A percentile compares a stretch with the other conserved stretches of the same genome.
These are phyloP conservation scores for Pangasius mekongensis DNA, from an alignment of 2,797 vertebrate species.

Conservation along the genomic window DNA sequence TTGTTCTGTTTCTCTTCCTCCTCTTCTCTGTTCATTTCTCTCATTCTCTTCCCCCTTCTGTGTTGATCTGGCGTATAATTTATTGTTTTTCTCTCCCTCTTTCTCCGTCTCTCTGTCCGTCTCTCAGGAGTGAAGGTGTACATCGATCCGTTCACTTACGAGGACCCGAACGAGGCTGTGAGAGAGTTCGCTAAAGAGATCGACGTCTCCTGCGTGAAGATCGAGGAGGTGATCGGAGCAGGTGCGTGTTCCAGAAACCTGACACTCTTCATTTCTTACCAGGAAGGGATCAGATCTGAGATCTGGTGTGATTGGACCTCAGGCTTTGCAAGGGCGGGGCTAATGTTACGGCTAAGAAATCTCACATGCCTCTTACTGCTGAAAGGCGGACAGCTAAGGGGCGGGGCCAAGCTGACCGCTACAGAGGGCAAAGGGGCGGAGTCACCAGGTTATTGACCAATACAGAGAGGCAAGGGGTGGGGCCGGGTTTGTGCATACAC, in stretches of 20 bases:
- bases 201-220: conserved; percentile 91
- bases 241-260: conserved; percentile 71
- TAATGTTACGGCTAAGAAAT: neutral
- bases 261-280: neutral
- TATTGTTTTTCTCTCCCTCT: neutral
- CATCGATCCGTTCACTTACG: conserved; percentile 92
- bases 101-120: neutral
- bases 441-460: neutral
- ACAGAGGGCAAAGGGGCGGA: neutral
- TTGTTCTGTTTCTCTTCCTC: neutral
- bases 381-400: neutral
- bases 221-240: conserved; percentile 94
- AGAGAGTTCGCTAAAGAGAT: conserved; percentile 94
- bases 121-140: conserved; percentile 86
- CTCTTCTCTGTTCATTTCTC: neutral
- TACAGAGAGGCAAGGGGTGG: neutral
- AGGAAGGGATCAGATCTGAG: neutral
- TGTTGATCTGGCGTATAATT: neutral
- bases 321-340: neutral
- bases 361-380: no score
- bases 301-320: neutral
- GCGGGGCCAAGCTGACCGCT: neutral
- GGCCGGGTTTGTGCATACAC: neutral
- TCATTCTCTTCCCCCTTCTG: neutral
- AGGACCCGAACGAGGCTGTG: conserved; percentile 91